A percentile compares a stretch with the other conserved stretches of the same genome.
Conservation (phyloP, 2,797 vertebrate species). For the Hyperoplus immaculatus region DNA sequence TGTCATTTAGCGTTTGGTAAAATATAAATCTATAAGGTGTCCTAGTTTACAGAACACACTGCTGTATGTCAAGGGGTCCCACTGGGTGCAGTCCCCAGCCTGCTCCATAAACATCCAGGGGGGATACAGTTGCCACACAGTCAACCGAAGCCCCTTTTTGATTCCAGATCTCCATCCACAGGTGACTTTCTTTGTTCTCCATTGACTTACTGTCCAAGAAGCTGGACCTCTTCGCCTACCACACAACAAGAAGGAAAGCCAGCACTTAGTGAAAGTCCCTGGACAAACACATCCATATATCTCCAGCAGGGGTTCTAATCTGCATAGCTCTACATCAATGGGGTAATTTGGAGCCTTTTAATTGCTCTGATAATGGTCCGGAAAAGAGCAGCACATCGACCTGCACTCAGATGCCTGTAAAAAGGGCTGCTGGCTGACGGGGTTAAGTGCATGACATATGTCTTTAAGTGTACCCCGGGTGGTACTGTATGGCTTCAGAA, state of each 20-base stretch:
- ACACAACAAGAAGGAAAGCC: conserved; percentile 33
- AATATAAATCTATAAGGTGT: not conserved
- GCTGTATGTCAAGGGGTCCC: not conserved
- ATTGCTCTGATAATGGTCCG: conserved; percentile 76
- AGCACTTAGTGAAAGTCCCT: conserved; percentile 55
- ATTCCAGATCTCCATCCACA: conserved; percentile 44
- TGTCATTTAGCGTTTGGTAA: not conserved
- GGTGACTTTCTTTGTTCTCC: conserved; percentile 56
- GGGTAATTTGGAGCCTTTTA: conserved; percentile 64
- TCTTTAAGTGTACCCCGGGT: conserved; percentile 68
- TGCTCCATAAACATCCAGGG: conserved; percentile 4
- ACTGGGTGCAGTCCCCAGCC: not conserved
- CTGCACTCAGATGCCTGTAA: conserved; percentile 54
- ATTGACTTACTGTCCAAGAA: conserved; percentile 42
- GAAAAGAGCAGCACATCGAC: conserved; percentile 78
- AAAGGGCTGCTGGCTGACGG: conserved; percentile 34
- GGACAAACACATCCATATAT: conserved; percentile 48
- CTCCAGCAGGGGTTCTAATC: conserved; percentile 64
- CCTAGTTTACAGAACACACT: not conserved
- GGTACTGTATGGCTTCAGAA: conserved; percentile 47
- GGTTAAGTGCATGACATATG: conserved; percentile 67
- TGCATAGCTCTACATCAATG: conserved; percentile 53
- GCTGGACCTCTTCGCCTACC: conserved; percentile 20
- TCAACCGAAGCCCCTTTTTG: conserved; percentile 36
- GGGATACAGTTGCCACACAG: conserved; percentile 21